These are phyloP conservation scores for Folsomia manolachei DNA, from an alignment of 2,888 invertebrate species.

Conservation along the genomic window DNA sequence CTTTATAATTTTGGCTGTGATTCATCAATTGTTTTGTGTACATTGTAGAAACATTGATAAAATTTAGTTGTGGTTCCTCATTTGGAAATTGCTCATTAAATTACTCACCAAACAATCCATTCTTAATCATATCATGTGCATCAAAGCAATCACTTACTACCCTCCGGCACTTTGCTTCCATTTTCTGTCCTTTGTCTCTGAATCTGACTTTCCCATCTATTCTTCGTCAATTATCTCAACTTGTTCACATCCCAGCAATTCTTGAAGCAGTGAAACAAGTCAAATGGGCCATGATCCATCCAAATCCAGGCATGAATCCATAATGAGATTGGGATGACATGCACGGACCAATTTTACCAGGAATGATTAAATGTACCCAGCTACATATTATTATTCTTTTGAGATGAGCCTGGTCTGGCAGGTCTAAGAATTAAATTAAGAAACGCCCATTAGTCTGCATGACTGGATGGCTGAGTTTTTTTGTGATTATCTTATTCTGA, in stretches of 20 bases:
- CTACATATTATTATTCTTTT: background rate
- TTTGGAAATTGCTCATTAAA: slow-evolving; percentile 4
- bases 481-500: background rate
- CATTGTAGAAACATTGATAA: background rate
- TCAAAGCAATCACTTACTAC: background rate
- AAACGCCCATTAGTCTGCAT: background rate
- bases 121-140: background rate
- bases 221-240: background rate
- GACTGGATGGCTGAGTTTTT: too few species aligned
- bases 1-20: background rate
- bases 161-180: background rate
- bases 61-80: background rate
- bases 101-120: background rate
- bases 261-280: too few species aligned
- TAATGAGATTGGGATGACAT: background rate
- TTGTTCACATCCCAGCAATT: background rate
- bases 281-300: background rate
- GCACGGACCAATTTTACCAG: background rate
- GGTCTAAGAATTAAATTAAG: too few species aligned
- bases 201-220: background rate
- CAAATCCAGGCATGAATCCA: too few species aligned
- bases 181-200: background rate
- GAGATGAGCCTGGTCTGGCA: background rate
- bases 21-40: background rate
- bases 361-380: background rate